Conservation (phyloP, 2,888 invertebrate genomes). For the Eristalis tenax region DNA sequence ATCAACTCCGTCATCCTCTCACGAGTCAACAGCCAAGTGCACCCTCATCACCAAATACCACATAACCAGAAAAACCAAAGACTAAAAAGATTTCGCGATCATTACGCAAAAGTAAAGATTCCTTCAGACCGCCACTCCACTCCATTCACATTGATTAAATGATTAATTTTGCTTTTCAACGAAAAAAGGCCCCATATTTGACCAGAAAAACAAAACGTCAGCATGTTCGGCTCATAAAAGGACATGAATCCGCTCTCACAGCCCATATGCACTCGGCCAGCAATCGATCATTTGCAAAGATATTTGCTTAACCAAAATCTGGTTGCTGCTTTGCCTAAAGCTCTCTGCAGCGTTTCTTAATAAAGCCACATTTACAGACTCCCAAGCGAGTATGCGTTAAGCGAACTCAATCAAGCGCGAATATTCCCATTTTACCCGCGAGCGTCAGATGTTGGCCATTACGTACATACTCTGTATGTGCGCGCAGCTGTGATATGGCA, state of each 20-base stretch:
- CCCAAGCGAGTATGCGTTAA: neutral
- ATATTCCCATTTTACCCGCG: neutral
- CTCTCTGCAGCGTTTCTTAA: conserved; percentile 23
- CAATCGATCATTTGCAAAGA: conserved; percentile 17
- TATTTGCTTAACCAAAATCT: conserved; percentile 37
- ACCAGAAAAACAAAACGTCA: neutral
- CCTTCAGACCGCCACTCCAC: neutral
- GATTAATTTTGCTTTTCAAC: neutral
- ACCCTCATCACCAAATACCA: neutral
- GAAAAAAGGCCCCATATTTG: conserved; percentile 17
- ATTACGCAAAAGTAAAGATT: neutral
- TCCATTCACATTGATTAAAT: neutral
- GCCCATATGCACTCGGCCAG: conserved; percentile 2
- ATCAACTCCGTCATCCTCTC: neutral
- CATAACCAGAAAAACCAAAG: neutral
- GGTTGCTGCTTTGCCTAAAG: conserved; percentile 46
- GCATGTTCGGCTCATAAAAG: conserved; percentile 30
- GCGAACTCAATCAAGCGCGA: neutral
- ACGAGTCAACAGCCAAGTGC: neutral
- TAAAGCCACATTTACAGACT: conserved; percentile 26
- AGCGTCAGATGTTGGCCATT: neutral
- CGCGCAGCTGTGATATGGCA: neutral
- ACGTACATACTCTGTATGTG: neutral
- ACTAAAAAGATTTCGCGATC: neutral
- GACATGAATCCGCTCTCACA: conserved; percentile 33